A percentile compares a stretch with the other conserved stretches of the same genome.
Evolutionary conservation across 2,113 vertebrate genomes (phyloP).

Genomic region (Axis porcinus): DNA sequence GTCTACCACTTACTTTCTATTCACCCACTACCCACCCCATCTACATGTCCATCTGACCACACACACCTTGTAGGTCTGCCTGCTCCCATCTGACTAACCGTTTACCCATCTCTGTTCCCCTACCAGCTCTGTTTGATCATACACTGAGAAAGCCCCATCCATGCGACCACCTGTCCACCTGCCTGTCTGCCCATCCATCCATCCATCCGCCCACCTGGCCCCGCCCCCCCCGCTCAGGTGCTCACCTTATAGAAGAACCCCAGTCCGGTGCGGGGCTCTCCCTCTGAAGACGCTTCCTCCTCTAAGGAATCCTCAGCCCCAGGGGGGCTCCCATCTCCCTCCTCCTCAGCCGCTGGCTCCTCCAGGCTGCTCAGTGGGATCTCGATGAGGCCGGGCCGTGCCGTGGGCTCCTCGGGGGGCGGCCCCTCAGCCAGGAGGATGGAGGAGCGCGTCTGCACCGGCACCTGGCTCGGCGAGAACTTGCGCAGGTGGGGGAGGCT

Average conservation of each 20-base stretch:
- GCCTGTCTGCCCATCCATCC: no score
- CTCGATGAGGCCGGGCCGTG: conserved; percentile 86
- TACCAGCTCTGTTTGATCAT: neutral
- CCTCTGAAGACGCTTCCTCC: conserved; percentile 78
- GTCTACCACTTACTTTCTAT: neutral
- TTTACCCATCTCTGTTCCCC: neutral
- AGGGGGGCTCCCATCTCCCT: conserved; percentile 76
- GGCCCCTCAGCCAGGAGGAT: conserved; percentile 82
- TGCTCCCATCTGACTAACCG: neutral
- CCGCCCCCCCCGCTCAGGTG: neutral
- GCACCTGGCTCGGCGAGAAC: conserved; percentile 86
- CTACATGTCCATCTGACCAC: neutral
- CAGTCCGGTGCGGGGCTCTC: conserved; percentile 74
- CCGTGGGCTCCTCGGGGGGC: neutral
- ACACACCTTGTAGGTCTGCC: neutral
- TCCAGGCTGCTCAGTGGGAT: conserved; percentile 85
- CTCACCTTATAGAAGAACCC: conserved; percentile 90
- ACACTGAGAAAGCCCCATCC: neutral
- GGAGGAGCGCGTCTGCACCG: conserved; percentile 89
- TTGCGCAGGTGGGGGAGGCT: conserved; percentile 89
- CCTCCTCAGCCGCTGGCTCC: conserved; percentile 74
- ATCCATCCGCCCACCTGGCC: rapidly evolving
- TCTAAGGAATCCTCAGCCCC: conserved; percentile 83
- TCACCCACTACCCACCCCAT: neutral
- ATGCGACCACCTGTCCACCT: rapidly evolving